A percentile compares a stretch with the other conserved stretches of the same genome.
These are phyloP conservation scores for Tuta absoluta DNA, from an alignment of 2,888 invertebrate genomes.

Conservation along the genomic window DNA sequence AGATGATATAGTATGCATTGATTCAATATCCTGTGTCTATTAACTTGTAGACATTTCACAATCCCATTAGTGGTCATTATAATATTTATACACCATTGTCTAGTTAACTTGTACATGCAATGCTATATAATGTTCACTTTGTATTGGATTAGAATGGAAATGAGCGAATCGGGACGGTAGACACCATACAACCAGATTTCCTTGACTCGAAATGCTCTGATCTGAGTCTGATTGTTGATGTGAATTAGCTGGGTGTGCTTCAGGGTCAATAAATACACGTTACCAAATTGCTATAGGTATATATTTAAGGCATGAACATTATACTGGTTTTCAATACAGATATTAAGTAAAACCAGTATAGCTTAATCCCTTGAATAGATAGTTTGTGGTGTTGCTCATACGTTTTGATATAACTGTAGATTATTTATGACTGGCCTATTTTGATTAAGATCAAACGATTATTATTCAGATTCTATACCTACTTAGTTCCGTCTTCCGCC, in stretches of 20 bases:
- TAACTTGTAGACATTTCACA: conserved; percentile 28
- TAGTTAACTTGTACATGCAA: conserved; percentile 42
- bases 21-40: conserved; percentile 32
- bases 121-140: conserved; percentile 46
- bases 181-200: conserved; percentile 62
- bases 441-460: conserved; percentile 19
- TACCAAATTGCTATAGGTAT: conserved; percentile 13
- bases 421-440: conserved; percentile 13
- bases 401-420: background rate
- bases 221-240: conserved; percentile 58
- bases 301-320: conserved; percentile 6
- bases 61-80: conserved; percentile 33
- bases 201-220: conserved; percentile 60
- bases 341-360: too few relatives aligned
- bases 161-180: conserved; percentile 41
- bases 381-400: too few relatives aligned
- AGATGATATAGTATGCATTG: conserved; percentile 6
- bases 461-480: background rate
- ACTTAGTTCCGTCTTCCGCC: conserved; percentile 26
- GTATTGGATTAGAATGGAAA: conserved; percentile 63
- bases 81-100: conserved; percentile 32
- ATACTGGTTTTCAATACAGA: too few relatives aligned
- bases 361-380: too few relatives aligned
- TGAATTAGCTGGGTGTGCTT: conserved; percentile 51
- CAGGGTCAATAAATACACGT: conserved; percentile 45